Percentiles rank a stretch among this genome's conserved stretches.
Conservation (phyloP, 2,797 vertebrate genomes). For the Tenualosa ilisha region DNA sequence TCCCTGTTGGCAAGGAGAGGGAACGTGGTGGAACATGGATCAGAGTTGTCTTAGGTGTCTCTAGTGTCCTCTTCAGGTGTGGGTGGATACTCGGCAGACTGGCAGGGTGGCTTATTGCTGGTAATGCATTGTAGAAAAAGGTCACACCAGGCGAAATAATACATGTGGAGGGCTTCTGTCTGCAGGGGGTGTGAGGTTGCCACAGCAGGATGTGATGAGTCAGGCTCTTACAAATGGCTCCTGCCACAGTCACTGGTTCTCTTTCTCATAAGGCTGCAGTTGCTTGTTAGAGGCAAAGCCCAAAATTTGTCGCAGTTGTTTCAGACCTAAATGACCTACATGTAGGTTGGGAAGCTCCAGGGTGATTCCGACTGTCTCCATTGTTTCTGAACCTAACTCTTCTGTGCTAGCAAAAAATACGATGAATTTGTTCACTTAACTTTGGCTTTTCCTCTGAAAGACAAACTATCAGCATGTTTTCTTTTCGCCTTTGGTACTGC, state of each 20-base stretch:
- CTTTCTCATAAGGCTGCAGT: constrained; percentile 39
- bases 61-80: background rate
- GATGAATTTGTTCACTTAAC: constrained; percentile 27
- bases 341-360: background rate
- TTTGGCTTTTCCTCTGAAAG: constrained; percentile 28
- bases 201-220: constrained; percentile 52
- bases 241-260: constrained; percentile 56
- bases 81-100: background rate
- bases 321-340: background rate
- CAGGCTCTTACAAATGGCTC: constrained; percentile 42
- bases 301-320: constrained; percentile 49
- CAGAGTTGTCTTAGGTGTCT: background rate
- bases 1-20: background rate
- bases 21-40: background rate
- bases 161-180: background rate
- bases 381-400: constrained; percentile 25
- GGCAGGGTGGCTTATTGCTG: background rate
- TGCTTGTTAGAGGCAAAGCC: constrained; percentile 63
- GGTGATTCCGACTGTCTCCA: constrained; percentile 31
- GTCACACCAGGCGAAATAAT: background rate
- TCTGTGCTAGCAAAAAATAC: constrained; percentile 11
- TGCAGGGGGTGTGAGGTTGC: constrained; percentile 33
- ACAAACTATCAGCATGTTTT: constrained; percentile 30
- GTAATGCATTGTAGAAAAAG: background rate
- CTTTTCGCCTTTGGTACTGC: constrained; percentile 27